Base-by-base conservation (phyloP, 2,113 vertebrate species). In the Albula goreensis region DNA sequence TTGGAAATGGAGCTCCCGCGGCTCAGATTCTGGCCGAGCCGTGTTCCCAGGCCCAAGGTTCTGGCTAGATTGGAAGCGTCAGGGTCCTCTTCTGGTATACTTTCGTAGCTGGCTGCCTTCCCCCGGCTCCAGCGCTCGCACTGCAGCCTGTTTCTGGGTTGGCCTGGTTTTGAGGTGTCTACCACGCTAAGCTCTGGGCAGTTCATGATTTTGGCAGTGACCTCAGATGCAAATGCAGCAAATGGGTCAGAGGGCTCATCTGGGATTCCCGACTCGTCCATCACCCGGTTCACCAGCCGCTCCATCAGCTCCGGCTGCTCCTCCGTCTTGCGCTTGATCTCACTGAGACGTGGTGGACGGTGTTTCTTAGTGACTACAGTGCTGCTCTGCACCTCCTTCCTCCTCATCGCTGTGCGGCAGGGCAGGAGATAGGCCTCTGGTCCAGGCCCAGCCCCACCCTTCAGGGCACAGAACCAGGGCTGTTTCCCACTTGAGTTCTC, bases 281-380 rank as follows among this genome's bases (percentile, higher is more conserved):
- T 96, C 0, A 99, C 98, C 0, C 97, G 94, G 93, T 99, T 99
- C 92, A 99, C 99, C 63, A 99, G 86, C 5, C 93, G 95, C 93
- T 99, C 98, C 94, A 98, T 99, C 22, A 99, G 95, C 85, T 99
- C 98, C 0, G 98, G 98, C 52, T 99, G 98, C 90, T 99, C 98
- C 83, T 99, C 98, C 0, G 98, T 98, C 93, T 99, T 99, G 70
- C 95, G 97, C 91, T 99, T 99, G 91, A 99, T 99, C 92, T 99
- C 98, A 22, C 98, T 98, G 19, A 99, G 97, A 6, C 98, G 95
- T 0, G 98, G 98, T 0, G 98, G 97, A 52, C 98, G 95, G 89
- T 99, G 98, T 88, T 98, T 99, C 89, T 97, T 96, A 70, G 96
- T 94, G 1, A 91, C 88, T 13, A 93, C 88, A 3, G 93, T 90